Conservation (phyloP, 2,888 invertebrate species). For the Brachynemurus nebulosus region DNA sequence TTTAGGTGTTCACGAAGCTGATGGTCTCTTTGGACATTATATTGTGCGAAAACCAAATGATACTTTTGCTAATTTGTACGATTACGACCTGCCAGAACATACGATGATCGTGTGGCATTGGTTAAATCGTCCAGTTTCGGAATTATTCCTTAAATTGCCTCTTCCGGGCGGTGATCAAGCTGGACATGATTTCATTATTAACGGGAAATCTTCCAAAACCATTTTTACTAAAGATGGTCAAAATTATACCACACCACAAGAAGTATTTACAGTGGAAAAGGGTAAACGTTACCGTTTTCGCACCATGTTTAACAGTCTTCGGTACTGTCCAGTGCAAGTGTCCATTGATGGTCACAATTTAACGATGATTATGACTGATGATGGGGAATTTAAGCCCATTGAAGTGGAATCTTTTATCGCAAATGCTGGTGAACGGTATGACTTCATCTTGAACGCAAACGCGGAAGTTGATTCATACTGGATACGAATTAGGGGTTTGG, state of each 20-base stretch:
- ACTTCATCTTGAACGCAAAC: conserved; percentile 30
- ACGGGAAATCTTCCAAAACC: conserved; percentile 22
- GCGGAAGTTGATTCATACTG: conserved; percentile 30
- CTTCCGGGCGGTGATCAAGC: too few species aligned
- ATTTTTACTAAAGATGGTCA: conserved; percentile 15
- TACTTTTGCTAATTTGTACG: conserved; percentile 26
- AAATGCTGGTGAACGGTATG: conserved; percentile 35
- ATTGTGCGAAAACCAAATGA: conserved; percentile 1
- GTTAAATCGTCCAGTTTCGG: conserved; percentile 23
- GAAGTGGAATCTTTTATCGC: conserved; percentile 28
- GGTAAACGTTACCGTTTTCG: conserved; percentile 26
- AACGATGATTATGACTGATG: conserved; percentile 28
- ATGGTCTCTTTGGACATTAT: background rate
- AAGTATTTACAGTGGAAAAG: conserved; percentile 20
- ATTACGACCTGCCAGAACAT: conserved; percentile 35
- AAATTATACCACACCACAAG: conserved; percentile 20
- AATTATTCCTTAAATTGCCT: too few species aligned
- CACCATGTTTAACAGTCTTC: conserved; percentile 26
- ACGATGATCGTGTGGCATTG: conserved; percentile 35
- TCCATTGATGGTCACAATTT: conserved; percentile 29
- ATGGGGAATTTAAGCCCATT: conserved; percentile 24
- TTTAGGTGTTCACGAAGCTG: background rate
- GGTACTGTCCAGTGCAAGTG: conserved; percentile 30
- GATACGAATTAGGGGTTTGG: conserved; percentile 31
- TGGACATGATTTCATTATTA: conserved; percentile 22